phyloP scores from a whole-genome alignment of 2,113 vertebrate genomes.

The Atrichornis clamosus region DNA sequence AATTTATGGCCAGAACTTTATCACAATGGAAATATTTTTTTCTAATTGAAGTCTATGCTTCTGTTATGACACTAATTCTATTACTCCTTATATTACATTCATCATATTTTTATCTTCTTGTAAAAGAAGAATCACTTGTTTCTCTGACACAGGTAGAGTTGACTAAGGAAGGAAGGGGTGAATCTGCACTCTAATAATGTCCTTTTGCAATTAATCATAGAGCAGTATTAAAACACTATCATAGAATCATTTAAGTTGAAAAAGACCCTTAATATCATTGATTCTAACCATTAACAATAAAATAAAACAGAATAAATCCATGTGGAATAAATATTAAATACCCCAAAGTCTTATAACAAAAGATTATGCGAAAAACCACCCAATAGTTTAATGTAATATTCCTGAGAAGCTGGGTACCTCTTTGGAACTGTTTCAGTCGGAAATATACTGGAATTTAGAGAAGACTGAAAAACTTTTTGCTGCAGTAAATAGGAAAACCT shows the following conservation, averaged over 20 bases:
- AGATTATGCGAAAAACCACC: neutral
- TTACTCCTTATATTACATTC: conserved; percentile 13
- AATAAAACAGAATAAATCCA: neutral
- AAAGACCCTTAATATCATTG: neutral
- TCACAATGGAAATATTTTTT: conserved; percentile 35
- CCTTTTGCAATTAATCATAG: neutral
- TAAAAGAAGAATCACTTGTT: neutral
- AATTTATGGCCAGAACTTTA: conserved; percentile 28
- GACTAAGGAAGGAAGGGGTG: neutral
- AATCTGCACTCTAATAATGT: neutral
- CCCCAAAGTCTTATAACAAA: neutral
- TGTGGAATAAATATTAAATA: neutral
- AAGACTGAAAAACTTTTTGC: neutral
- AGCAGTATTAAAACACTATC: neutral
- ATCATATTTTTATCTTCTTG: conserved; percentile 7
- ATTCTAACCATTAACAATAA: neutral
- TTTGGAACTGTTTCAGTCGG: neutral
- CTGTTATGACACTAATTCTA: conserved; percentile 8
- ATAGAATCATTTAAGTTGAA: neutral
- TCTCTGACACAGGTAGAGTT: neutral
- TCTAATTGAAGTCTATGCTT: conserved; percentile 11
- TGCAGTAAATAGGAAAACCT: neutral
- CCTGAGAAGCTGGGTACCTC: neutral
- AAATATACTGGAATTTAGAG: neutral
- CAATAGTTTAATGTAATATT: neutral